A percentile compares a stretch with the other conserved stretches of the same genome.
Evolutionary conservation across 2,797 vertebrate genomes (phyloP).

Genomic region (Poeciliopsis paucimaculata): DNA sequence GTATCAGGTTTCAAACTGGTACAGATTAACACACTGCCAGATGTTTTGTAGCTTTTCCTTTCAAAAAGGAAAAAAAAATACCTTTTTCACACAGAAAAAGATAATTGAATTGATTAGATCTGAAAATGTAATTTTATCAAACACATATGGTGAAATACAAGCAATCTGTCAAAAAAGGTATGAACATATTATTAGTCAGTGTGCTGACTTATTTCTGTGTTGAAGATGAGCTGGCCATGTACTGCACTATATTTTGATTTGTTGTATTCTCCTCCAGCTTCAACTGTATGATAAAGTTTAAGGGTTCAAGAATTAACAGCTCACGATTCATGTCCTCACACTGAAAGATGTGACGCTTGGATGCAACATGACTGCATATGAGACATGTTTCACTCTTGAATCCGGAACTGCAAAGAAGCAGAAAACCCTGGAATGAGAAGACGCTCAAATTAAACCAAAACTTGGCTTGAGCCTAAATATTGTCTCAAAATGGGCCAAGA

Average conservation of each 20-base stretch:
- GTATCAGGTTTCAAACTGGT: slow-evolving; percentile 9
- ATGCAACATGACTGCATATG: neutral
- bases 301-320: neutral
- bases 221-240: neutral
- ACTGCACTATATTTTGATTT: neutral
- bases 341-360: neutral
- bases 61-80: no score
- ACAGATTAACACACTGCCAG: neutral
- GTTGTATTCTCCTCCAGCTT: neutral
- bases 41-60: slow-evolving; percentile 17
- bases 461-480: neutral
- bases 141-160: neutral
- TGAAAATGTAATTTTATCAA: slow-evolving; percentile 24
- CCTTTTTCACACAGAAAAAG: slow-evolving; percentile 31
- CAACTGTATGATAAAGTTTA: neutral
- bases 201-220: neutral
- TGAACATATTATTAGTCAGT: neutral
- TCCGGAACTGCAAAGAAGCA: neutral
- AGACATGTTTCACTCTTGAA: neutral
- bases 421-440: neutral
- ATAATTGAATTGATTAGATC: slow-evolving; percentile 33
- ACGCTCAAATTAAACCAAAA: neutral
- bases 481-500: neutral
- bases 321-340: neutral
- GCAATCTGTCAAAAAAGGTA: neutral